Base-by-base conservation (phyloP, 1,140 invertebrate species). In the Nautilus pompilius region DNA sequence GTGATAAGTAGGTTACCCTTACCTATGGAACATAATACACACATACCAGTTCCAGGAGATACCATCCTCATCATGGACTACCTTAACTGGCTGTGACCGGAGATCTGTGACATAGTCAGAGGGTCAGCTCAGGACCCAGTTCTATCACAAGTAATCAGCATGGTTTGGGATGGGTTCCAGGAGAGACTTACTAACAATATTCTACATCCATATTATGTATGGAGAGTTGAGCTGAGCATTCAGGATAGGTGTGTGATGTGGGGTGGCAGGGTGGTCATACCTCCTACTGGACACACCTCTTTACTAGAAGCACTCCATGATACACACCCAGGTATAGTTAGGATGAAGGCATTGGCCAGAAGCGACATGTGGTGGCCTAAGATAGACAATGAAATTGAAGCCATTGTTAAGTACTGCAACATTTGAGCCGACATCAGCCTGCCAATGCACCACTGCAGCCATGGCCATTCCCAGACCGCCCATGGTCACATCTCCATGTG, bases 311-410 rank as follows among this genome's bases (percentile, higher is more conserved):
- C n/a, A n/a, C n/a, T n/a, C 65, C 85, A 87, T 73, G 59, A 62
- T 17, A 80, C 76, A 5, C 86, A 87, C 70, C 76, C 79, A 6
- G 85, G 86, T 5, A 81, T 86, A 8, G 80, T 80, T 0, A 76
- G 73, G 0, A 88, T 87, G 85, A 88, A 88, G 71, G 66, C 75
- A 2, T 53, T 84, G 15, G 75, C 87, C 2, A 58, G 85, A 29
- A 69, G 66, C 10, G 84, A 85, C 67, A 78, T 86, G 5, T 87
- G 83, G 83, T 87, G 84, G 84, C 80, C 79, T 5, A 70, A 70
- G 1, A 80, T 86, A 0, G 82, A 87, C 63, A 34, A 64, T 28
- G 78, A 84, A 17, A 82, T 86, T 24, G 76, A 80, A 60, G 32
- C 73, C 74, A 32, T 86, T n/a, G n/a, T n/a, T n/a, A n/a, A n/a